These are phyloP conservation scores for Neodon shergylaensis DNA, from an alignment of 2,113 vertebrate species.

Conservation along the genomic window DNA sequence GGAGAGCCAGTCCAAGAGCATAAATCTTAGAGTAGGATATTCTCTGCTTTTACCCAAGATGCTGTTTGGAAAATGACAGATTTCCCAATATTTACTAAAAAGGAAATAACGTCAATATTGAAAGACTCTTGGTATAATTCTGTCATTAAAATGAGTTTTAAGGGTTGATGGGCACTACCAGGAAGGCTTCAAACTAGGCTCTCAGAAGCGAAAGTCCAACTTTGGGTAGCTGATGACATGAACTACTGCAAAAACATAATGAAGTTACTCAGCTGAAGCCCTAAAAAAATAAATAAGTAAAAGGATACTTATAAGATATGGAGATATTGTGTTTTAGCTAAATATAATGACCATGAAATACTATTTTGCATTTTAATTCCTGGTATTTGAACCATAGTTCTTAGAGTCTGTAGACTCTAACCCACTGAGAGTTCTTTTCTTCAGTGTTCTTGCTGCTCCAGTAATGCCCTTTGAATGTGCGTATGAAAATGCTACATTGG, in stretches of 20 bases:
- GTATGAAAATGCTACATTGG: conserved; percentile 24
- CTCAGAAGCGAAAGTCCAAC: neutral
- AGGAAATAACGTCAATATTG: neutral
- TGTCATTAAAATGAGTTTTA: neutral
- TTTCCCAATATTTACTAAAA: neutral
- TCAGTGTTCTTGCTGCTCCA: neutral
- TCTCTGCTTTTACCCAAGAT: neutral
- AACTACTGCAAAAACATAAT: conserved; percentile 37
- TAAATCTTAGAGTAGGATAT: neutral
- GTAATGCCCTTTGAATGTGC: neutral
- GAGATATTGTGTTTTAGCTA: neutral
- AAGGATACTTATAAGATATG: neutral
- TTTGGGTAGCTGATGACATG: neutral
- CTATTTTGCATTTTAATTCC: conserved; percentile 10
- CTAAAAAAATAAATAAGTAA: conserved; percentile 46
- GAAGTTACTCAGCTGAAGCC: neutral
- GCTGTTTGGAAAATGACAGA: conserved; percentile 23
- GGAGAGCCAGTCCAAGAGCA: neutral
- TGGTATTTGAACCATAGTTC: conserved; percentile 1
- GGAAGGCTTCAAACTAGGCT: neutral
- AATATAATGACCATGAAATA: neutral
- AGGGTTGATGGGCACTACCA: neutral
- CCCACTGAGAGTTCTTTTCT: neutral
- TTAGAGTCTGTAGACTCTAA: neutral
- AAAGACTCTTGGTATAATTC: neutral